Percentiles rank a stretch among this genome's conserved stretches.
phyloP scores from a whole-genome alignment of 2,888 invertebrate species.

The Agrilus cyanescens region DNA sequence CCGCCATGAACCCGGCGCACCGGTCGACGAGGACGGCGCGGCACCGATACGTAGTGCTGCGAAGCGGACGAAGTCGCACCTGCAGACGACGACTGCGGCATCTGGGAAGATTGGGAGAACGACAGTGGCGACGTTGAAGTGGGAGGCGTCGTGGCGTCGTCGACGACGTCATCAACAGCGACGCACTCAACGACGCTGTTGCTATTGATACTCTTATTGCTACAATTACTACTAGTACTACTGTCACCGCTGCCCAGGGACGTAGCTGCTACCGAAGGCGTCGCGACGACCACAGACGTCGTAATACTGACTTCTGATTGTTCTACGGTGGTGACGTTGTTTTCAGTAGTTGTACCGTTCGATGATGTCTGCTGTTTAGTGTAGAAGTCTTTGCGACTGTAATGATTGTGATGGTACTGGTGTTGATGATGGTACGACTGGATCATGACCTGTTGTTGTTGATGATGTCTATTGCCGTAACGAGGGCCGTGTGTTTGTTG shows the following conservation, averaged over 20 bases:
- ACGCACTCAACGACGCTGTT: background rate
- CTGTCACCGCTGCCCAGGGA: background rate
- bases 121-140: background rate
- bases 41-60: conserved; percentile 21
- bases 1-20: conserved; percentile 11
- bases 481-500: background rate
- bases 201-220: background rate
- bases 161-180: background rate
- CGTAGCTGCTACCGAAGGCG: background rate
- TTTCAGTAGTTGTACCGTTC: too few relatives aligned
- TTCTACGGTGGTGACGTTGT: background rate
- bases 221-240: background rate
- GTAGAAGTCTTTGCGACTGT: too few relatives aligned
- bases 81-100: background rate
- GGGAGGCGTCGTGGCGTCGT: background rate
- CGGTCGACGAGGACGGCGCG: conserved; percentile 16
- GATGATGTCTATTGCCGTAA: background rate
- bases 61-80: conserved; percentile 4
- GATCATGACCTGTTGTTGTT: background rate
- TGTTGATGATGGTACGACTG: background rate
- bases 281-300: conserved; percentile 1
- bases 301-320: background rate
- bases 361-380: too few relatives aligned
- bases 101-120: background rate
- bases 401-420: background rate